Evolutionary conservation across 1,140 invertebrate species (phyloP).

Genomic region (Macrotrachela quadricornifera): DNA sequence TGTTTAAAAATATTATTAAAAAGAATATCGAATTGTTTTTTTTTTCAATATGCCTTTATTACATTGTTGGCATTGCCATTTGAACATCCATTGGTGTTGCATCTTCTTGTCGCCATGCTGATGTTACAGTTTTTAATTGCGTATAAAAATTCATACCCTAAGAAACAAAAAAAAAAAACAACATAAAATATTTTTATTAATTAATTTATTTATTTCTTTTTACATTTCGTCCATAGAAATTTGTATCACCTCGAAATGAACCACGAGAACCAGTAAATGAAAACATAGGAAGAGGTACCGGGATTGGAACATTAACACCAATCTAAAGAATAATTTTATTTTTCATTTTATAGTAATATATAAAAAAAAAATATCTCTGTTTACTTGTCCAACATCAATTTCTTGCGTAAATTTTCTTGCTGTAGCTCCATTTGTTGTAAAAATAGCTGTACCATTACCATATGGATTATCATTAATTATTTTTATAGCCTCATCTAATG

Average conservation of each 20-base stretch:
- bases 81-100: conserved; percentile 47
- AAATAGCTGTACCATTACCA: conserved; percentile 94
- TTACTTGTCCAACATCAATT: conserved; percentile 72
- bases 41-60: conserved; percentile 15
- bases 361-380: no score
- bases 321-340: conserved; percentile 24
- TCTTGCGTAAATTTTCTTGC: conserved; percentile 77
- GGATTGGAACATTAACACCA: conserved; percentile 92
- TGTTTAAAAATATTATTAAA: no score
- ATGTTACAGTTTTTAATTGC: conserved; percentile 87
- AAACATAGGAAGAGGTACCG: conserved; percentile 95
- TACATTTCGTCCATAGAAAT: conserved; percentile 86
- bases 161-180: conserved; percentile 15
- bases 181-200: not conserved
- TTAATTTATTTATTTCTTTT: conserved; percentile 13
- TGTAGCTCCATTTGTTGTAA: conserved; percentile 86
- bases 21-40: no score
- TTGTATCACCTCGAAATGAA: conserved; percentile 84
- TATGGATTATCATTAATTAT: conserved; percentile 85
- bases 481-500: conserved; percentile 74
- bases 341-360: no score
- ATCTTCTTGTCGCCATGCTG: conserved; percentile 75
- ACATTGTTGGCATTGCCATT: conserved; percentile 59
- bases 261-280: conserved; percentile 87
- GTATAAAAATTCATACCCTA: conserved; percentile 94